These are phyloP conservation scores for Callyntrura sp. DNA, from an alignment of 2,888 invertebrate species.

Conservation along the genomic window DNA sequence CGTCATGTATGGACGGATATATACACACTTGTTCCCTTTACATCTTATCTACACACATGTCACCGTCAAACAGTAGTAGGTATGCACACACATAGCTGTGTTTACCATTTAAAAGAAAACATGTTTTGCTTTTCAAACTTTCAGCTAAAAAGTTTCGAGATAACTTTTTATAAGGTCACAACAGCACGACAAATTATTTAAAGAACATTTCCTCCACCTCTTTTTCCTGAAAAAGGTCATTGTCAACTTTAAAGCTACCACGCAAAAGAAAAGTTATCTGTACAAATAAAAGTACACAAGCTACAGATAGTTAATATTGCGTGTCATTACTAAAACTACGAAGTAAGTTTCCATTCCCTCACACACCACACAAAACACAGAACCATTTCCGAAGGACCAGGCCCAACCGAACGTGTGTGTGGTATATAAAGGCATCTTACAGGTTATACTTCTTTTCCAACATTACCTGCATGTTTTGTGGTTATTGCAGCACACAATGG, in stretches of 20 bases:
- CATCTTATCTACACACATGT: no score
- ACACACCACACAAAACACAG: not conserved
- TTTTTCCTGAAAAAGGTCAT: conserved; percentile 10
- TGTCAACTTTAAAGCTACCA: no score
- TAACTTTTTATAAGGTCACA: conserved; percentile 42
- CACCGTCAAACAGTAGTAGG: not conserved
- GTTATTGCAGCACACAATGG: not conserved
- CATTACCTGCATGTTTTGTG: not conserved
- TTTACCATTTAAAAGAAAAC: not conserved
- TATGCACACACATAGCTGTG: not conserved
- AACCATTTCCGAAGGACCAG: conserved; percentile 1
- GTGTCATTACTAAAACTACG: no score
- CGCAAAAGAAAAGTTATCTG: no score
- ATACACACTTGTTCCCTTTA: no score
- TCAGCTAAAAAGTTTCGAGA: conserved; percentile 36
- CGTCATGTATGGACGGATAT: no score
- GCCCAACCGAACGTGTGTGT: conserved; percentile 39
- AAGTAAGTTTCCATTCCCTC: conserved; percentile 11
- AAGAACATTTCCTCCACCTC: not conserved
- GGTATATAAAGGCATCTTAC: no score
- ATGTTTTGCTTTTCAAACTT: conserved; percentile 26
- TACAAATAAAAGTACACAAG: no score
- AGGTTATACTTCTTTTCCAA: not conserved
- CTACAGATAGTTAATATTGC: not conserved
- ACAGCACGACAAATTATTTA: conserved; percentile 46